Base-by-base conservation (phyloP, 2,113 vertebrate genomes). In the Donacobius atricapilla region DNA sequence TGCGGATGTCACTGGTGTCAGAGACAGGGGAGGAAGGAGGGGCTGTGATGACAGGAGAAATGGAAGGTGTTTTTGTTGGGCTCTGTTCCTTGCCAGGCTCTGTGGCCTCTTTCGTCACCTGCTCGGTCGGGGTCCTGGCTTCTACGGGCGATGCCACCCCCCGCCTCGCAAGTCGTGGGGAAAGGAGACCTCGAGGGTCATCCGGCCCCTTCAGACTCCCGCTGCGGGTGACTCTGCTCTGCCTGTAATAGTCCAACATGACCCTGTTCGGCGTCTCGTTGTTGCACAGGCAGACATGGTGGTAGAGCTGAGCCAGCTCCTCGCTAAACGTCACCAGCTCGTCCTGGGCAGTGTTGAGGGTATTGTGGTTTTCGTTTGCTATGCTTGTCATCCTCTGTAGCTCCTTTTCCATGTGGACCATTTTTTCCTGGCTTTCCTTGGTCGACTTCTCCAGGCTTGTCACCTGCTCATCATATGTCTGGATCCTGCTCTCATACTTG, bases 191-290 rank as follows among this genome's bases (percentile, higher is more conserved):
- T 37, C 99, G 98, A 30, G 98, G 99, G 81, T 99, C 99, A 1
- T 99, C 99, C 0, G 98, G 98, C 35, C 99, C 99, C 94, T 99
- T 99, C 60, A 99, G 98, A 96, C 99, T 99, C 91, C 99, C 98
- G 1, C 98, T 98, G 45, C 99, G 99, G 19, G 99, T 99, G 48
- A 98, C 98, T 50, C 99, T 98, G 95, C 99, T 99, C 97, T 99
- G 99, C 69, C 99, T 98, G 69, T 99, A 99, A 93, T 99, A 99
- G 98, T 99, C 99, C 96, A 99, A 97, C 99, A 99, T 99, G 91
- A 99, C 99, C 21, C 99, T 98, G 97, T 99, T 99, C 10, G 99
- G 99, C 0, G 99, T 99, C 97, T 99, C 99, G 0, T 99, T 99
- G 95, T 99, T 99, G 98, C 99, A 99, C 87, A 99, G 97, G 97